Evolutionary conservation across 2,113 vertebrate species (phyloP).

Genomic region (Trogon surrucura): DNA sequence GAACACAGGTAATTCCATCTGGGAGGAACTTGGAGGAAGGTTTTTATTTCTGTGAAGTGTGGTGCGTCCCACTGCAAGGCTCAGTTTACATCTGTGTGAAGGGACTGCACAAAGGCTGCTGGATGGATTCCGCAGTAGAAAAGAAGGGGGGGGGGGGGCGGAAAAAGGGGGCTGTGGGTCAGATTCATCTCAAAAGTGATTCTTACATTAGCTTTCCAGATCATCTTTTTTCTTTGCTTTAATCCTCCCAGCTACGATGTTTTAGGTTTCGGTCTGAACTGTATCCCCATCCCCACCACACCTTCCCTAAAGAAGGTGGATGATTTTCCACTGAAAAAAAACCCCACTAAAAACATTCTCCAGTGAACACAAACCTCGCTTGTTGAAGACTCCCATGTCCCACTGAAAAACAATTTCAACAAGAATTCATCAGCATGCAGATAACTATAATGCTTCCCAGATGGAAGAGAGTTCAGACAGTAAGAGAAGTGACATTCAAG

Average conservation of each 20-base stretch:
- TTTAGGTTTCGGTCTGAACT: not conserved
- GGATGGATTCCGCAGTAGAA: not conserved
- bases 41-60: not conserved
- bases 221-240: not conserved
- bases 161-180: not conserved
- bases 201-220: not conserved
- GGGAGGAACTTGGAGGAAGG: not conserved
- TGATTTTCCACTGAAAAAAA: not conserved
- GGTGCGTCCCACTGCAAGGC: not conserved
- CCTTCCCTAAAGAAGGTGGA: not conserved
- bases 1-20: not conserved
- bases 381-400: not conserved
- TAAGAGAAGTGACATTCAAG: not conserved
- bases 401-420: not conserved
- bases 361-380: not conserved
- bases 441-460: not conserved
- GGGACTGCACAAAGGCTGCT: not conserved
- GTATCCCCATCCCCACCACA: no score
- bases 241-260: not conserved
- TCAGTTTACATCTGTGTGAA: not conserved
- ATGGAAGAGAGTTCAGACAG: not conserved
- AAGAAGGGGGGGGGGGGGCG: no score
- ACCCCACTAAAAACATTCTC: not conserved
- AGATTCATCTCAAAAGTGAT: not conserved
- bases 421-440: not conserved